A percentile compares a stretch with the other conserved stretches of the same genome.
phyloP scores from a whole-genome alignment of 2,113 vertebrate species.

The Callospermophilus lateralis region DNA sequence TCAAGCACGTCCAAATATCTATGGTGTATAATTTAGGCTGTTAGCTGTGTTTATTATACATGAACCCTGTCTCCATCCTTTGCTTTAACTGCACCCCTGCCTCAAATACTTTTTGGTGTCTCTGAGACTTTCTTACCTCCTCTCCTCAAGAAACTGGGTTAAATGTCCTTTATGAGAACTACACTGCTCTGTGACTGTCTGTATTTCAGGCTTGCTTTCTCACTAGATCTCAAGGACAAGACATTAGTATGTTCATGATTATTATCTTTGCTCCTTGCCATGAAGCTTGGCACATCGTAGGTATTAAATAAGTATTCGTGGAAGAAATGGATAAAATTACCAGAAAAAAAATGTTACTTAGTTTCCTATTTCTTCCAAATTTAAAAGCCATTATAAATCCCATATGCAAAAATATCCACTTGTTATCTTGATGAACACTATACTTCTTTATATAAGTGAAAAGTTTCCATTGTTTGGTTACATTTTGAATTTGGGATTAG shows the following conservation, averaged over 20 bases:
- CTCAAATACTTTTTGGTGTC: neutral
- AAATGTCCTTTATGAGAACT: neutral
- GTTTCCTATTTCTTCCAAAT: conserved; percentile 52
- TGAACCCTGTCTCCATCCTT: neutral
- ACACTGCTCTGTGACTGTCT: neutral
- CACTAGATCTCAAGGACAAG: neutral
- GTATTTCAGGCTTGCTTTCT: conserved; percentile 9
- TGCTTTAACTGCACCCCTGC: neutral
- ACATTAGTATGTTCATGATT: neutral
- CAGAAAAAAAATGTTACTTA: neutral
- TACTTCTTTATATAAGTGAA: conserved; percentile 20
- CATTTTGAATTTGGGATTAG: conserved; percentile 33
- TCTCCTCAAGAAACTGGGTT: conserved; percentile 15
- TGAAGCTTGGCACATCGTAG: conserved; percentile 29
- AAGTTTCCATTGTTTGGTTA: conserved; percentile 14
- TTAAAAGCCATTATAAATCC: conserved; percentile 54
- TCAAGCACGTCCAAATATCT: neutral
- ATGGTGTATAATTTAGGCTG: neutral
- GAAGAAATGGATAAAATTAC: conserved; percentile 29
- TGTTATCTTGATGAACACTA: conserved; percentile 39
- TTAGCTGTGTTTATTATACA: neutral
- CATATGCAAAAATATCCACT: neutral
- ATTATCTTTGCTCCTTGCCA: neutral
- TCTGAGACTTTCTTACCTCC: neutral
- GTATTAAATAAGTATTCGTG: conserved; percentile 44